Percentiles rank a stretch among this genome's conserved stretches.
phyloP scores from a whole-genome alignment of 2,797 vertebrate genomes.

The Artibeus jamaicensis region DNA sequence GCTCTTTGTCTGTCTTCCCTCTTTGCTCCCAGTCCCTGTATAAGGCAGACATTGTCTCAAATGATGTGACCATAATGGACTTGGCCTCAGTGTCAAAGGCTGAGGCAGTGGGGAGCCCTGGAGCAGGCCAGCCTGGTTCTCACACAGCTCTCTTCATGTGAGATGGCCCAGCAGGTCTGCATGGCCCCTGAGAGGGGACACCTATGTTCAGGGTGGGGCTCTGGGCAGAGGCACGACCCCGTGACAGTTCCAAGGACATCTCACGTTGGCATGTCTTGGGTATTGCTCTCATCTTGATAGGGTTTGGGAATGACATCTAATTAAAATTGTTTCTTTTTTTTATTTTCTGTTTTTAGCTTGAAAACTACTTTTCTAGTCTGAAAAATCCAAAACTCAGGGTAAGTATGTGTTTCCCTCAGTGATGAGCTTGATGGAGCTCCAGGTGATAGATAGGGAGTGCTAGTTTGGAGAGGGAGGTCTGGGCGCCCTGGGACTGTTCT shows the following conservation, averaged over 20 bases:
- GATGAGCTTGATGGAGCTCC: neutral
- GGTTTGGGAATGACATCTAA: neutral
- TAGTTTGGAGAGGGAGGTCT: neutral
- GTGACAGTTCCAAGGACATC: neutral
- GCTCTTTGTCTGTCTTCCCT: neutral
- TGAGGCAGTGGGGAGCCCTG: neutral
- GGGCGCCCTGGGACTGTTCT: rapidly evolving
- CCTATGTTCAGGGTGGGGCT: neutral
- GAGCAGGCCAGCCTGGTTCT: neutral
- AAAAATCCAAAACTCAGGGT: constrained; percentile 99
- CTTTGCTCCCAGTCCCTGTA: neutral
- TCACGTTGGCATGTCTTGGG: rapidly evolving
- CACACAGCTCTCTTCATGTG: neutral
- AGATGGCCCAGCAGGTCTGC: neutral
- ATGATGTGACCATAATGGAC: neutral
- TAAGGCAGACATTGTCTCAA: neutral
- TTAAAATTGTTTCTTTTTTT: neutral
- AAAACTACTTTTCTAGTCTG: constrained; percentile 99
- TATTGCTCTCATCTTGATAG: neutral
- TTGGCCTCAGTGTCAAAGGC: neutral
- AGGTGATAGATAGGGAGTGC: neutral
- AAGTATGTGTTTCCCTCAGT: constrained; percentile 79
- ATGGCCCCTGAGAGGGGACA: neutral
- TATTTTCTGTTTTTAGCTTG: constrained; percentile 89
- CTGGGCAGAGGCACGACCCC: neutral